These are phyloP conservation scores for Spatulosminthurus flaviceps DNA, from an alignment of 2,888 invertebrate genomes.

Conservation along the genomic window DNA sequence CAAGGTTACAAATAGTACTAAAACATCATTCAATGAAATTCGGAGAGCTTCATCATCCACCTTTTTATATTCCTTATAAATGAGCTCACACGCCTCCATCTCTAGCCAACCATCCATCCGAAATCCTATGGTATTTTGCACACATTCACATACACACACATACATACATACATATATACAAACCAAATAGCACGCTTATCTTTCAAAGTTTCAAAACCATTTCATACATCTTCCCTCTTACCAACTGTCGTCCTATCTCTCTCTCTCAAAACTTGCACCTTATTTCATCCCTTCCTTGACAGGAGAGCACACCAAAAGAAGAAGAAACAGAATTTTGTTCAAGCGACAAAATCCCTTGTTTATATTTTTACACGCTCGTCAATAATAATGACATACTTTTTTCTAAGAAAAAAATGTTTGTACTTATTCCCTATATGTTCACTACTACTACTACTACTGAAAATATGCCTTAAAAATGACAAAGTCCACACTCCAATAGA, in stretches of 20 bases:
- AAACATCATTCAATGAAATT: background rate
- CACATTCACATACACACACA: too few species aligned
- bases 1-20: background rate
- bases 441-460: too few species aligned
- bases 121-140: background rate
- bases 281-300: background rate
- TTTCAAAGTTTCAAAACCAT: constrained; percentile 10
- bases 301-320: background rate
- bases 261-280: constrained; percentile 1
- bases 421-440: too few species aligned
- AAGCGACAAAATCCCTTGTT: constrained; percentile 5
- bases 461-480: too few species aligned
- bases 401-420: too few species aligned
- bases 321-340: background rate
- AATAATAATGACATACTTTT: constrained; percentile 14
- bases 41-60: constrained; percentile 13
- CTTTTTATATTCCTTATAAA: constrained; percentile 25
- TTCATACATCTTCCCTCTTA: background rate
- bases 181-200: constrained; percentile 18
- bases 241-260: too few species aligned
- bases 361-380: constrained; percentile 10
- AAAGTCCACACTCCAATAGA: too few species aligned
- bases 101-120: constrained; percentile 1
- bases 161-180: too few species aligned
- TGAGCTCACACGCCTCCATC: constrained; percentile 27